Percentiles rank a stretch among this genome's conserved stretches.
Conservation (phyloP, 2,888 invertebrate genomes). For the Lymantria dispar region DNA sequence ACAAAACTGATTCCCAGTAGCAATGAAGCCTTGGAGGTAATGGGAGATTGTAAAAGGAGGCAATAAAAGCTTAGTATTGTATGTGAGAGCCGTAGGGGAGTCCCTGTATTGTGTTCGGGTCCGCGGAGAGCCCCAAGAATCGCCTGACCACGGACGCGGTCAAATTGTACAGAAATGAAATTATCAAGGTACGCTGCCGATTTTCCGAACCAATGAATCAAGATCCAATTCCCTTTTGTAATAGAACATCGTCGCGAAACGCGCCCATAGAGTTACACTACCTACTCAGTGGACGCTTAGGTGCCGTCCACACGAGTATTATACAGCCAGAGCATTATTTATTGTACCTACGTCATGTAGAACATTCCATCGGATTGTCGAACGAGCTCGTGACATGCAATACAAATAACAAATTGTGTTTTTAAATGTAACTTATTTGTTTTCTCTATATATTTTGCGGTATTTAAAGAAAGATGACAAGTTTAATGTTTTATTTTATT, state of each 20-base stretch:
- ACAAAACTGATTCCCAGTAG: constrained; percentile 79
- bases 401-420: constrained; percentile 42
- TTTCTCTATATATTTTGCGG: constrained; percentile 32
- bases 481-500: constrained; percentile 14
- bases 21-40: constrained; percentile 74
- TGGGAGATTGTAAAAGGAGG: constrained; percentile 82
- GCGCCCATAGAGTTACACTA: constrained; percentile 75
- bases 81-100: constrained; percentile 76
- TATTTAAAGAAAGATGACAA: constrained; percentile 23
- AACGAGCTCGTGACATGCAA: constrained; percentile 51
- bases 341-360: constrained; percentile 36
- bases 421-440: constrained; percentile 38
- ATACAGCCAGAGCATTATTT: constrained; percentile 39
- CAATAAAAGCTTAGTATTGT: constrained; percentile 83
- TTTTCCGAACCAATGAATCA: constrained; percentile 83
- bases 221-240: constrained; percentile 83
- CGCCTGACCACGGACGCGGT: constrained; percentile 80
- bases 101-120: constrained; percentile 74
- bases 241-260: constrained; percentile 81
- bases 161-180: constrained; percentile 83
- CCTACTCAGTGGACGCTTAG: constrained; percentile 74
- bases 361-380: constrained; percentile 46
- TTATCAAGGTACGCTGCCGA: constrained; percentile 83
- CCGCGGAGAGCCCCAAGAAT: constrained; percentile 76
- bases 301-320: constrained; percentile 50